Base-by-base conservation (phyloP, 2,888 invertebrate genomes). In the Tineola bisselliella region DNA sequence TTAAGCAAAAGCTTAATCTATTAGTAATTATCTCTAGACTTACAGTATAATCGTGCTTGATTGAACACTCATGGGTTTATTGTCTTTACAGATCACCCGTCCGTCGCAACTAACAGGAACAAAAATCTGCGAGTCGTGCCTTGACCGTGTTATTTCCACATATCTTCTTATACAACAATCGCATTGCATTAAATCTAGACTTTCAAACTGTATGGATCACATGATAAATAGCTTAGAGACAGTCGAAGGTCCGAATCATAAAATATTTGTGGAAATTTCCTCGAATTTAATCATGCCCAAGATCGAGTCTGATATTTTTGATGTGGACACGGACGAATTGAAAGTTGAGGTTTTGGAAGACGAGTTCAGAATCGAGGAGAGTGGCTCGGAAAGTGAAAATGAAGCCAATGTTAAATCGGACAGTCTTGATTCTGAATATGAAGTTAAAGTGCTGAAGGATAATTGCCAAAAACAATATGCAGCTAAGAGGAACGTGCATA, bases 291-390 rank as follows among this genome's bases (percentile, higher is more conserved):
- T 86, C n/a, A 66, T 82, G 67, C 77, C 80, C 0, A 61, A 68
- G 1, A 64, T 66, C 57, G 68, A 72, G 59, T 11, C 31, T 4
- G 33, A 30, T 19, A 17, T 59, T 44, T 15, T 43, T 15, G 63
- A 67, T 44, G 68, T 64, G 0, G 74, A 79, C 60, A 72, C 75
- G 15, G 15, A 64, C 12, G 70, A 77, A 65, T 61, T 71, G 0
- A 74, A 74, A 64, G 65, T 80, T n/a, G 82, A 83, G 25, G 74
- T 83, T 6, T 63, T 87, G 61, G 86, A 87, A 73, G 86, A 86
- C 57, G 84, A 86, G 66, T 86, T 79, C 65, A 77, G 86, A 69
- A 8, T 75, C 0, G 67, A 77, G 64, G 67, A 77, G 64, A 74
- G 77, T 1, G 80, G 76, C 0, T 70, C 72, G 61, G 78, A 77